These are phyloP conservation scores for Drosophila glabriapex DNA, from an alignment of 2,888 invertebrate genomes.

Conservation along the genomic window DNA sequence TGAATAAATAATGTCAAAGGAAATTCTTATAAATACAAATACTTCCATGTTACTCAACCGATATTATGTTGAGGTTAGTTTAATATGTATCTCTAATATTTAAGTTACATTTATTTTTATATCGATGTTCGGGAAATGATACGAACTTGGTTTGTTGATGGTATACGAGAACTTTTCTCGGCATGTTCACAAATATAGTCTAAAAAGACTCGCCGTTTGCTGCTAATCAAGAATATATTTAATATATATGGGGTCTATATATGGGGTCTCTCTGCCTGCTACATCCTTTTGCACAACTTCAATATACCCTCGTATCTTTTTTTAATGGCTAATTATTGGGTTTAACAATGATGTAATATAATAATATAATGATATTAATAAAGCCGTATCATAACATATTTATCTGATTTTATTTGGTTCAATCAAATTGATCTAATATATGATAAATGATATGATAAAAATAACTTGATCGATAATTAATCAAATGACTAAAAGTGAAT, in stretches of 20 bases:
- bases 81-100: neutral
- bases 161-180: neutral
- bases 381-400: neutral
- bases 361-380: neutral
- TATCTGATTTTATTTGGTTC: neutral
- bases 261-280: no score
- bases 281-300: neutral
- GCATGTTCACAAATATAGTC: neutral
- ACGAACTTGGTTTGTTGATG: neutral
- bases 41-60: no score
- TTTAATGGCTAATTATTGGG: neutral
- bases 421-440: neutral
- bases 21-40: neutral
- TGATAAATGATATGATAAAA: conserved; percentile 9
- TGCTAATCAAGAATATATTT: neutral
- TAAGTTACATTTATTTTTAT: neutral
- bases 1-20: neutral
- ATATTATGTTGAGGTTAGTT: neutral
- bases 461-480: neutral
- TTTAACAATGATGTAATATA: neutral
- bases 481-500: neutral
- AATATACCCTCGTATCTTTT: neutral
- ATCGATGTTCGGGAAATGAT: neutral
- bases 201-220: neutral
- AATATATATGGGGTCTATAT: no score